Percentiles rank a stretch among this genome's conserved stretches.
These are phyloP conservation scores for Bettongia penicillata DNA, from an alignment of 2,113 vertebrate species.

Conservation along the genomic window DNA sequence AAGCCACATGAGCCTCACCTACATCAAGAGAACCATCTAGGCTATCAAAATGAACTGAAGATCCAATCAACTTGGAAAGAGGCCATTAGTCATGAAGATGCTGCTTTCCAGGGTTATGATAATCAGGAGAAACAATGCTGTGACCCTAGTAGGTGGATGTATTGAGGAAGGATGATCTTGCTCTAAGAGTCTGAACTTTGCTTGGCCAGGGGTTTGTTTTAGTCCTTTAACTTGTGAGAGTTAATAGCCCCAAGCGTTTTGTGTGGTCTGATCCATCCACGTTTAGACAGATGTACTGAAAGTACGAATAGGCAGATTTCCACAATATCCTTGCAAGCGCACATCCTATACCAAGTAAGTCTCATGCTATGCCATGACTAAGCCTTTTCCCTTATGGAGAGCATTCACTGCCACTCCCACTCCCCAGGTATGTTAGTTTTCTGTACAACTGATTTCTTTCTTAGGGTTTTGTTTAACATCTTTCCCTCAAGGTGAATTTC, in stretches of 20 bases:
- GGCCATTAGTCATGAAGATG: neutral
- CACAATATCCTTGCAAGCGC: neutral
- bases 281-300: neutral
- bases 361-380: neutral
- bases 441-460: neutral
- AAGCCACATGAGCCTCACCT: neutral
- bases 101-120: neutral
- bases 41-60: neutral
- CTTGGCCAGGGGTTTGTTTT: neutral
- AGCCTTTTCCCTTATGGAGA: neutral
- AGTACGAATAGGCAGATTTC: neutral
- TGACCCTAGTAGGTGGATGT: neutral
- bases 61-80: neutral
- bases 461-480: slow-evolving; percentile 2
- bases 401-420: neutral
- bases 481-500: slow-evolving; percentile 1
- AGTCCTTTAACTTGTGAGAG: neutral
- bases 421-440: neutral
- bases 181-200: slow-evolving; percentile 13
- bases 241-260: neutral
- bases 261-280: neutral
- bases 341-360: fast-evolving
- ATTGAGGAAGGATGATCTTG: neutral
- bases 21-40: neutral
- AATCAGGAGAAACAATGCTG: neutral